A percentile compares a stretch with the other conserved stretches of the same genome.
Evolutionary conservation across 2,888 invertebrate genomes (phyloP).

Genomic region (Synergus laeviventris): DNA sequence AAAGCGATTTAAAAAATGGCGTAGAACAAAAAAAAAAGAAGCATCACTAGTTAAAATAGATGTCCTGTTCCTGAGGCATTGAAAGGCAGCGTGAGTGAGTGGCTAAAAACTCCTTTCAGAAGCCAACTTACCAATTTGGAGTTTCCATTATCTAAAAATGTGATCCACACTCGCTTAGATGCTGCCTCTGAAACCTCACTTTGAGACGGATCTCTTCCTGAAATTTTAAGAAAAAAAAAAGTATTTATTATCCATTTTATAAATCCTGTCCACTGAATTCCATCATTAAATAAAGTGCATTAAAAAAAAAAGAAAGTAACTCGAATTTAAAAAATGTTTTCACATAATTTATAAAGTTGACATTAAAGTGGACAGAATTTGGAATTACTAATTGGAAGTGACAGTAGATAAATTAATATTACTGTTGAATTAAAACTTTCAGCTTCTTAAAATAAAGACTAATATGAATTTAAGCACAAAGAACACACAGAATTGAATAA

Average conservation of each 20-base stretch:
- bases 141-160: conserved; percentile 12
- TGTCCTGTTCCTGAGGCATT: neutral
- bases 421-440: neutral
- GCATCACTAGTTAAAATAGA: conserved; percentile 9
- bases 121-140: conserved; percentile 32
- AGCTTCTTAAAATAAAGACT: neutral
- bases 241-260: conserved; percentile 12
- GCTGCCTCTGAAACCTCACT: conserved; percentile 24
- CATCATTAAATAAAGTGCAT: neutral
- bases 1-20: conserved; percentile 10
- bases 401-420: neutral
- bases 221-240: conserved; percentile 19
- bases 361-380: no score
- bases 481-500: neutral
- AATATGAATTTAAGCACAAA: neutral
- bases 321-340: neutral
- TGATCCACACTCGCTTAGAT: neutral
- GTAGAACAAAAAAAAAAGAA: conserved; percentile 3
- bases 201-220: conserved; percentile 23
- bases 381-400: neutral
- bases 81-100: conserved; percentile 1
- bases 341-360: neutral
- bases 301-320: neutral
- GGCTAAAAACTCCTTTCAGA: conserved; percentile 11
- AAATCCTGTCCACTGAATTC: conserved; percentile 13